Base-by-base conservation (phyloP, 2,797 vertebrate species). In the Mionectes olivaceus region DNA sequence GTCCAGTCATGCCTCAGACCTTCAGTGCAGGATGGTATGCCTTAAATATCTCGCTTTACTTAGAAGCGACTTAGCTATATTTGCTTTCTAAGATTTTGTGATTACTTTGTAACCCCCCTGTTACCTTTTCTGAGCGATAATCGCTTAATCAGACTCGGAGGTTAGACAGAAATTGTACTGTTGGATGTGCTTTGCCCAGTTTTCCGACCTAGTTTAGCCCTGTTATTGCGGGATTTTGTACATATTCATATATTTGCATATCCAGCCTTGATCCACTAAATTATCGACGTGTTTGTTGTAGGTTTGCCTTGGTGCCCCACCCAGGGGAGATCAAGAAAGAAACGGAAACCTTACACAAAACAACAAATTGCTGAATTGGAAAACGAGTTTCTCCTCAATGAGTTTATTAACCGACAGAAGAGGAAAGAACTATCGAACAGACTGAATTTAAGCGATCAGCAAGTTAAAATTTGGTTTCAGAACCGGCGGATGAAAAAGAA, bases 391-490 rank as follows among this genome's bases (percentile, higher is more conserved):
- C 98, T 99, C 94, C 98, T 99, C 96, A 99, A 98, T 85, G 99
- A 99, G 95, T 99, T 99, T 96, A 99, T 99, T 97, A 99, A 99
- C 96, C 98, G 99, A 92, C 99, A 99, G 97, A 99, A 99, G 96
- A 97, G 99, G 81, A 99, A 99, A 87, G 99, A 99, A 93, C 97
- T 99, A 78, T 99, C 99, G 43, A 98, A 98, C 95, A 99, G 98
- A 98, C 98, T 99, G 96, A 98, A 99, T 92, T 98, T 99, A 95
- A 99, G 99, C 92, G 99, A 99, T 92, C 99, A 99, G 88, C 99
- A 99, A 97, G 99, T 99, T 95, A 99, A 99, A 98, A 99, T 99
- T 79, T 99, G 99, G 99, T 99, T 99, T 98, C 99, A 99, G 96
- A 99, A 99, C 87, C 98, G 99, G 69, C 98, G 99, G 69, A 99